Percentiles rank a stretch among this genome's conserved stretches.
Conservation (phyloP, 2,797 vertebrate species). For the Nannoperca obscura region DNA sequence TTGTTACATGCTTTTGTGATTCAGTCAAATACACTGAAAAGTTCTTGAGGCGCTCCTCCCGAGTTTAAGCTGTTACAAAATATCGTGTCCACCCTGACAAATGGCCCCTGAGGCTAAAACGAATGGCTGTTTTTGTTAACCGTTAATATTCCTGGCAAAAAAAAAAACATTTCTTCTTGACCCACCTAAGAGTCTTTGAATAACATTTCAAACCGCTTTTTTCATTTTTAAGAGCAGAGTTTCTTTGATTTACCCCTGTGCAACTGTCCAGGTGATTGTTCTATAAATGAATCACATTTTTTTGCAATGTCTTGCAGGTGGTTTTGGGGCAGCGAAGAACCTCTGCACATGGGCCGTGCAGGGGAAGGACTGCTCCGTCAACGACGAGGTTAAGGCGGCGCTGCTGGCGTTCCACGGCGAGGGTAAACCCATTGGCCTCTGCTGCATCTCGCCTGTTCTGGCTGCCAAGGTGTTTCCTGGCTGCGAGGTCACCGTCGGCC, state of each 20-base stretch:
- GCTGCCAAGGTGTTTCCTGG: conserved; percentile 88
- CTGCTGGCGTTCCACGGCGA: conserved; percentile 85
- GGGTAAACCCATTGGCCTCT: conserved; percentile 88
- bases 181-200: neutral
- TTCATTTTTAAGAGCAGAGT: neutral
- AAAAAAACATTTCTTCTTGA: neutral
- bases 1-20: neutral
- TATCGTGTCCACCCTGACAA: neutral
- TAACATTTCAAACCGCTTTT: no score
- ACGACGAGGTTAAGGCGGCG: conserved; percentile 78
- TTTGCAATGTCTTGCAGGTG: conserved; percentile 71
- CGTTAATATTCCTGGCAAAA: neutral
- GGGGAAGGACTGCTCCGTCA: conserved; percentile 87
- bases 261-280: neutral
- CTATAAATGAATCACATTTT: no score
- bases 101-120: neutral
- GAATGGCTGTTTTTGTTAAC: neutral
- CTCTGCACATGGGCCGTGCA: conserved; percentile 89
- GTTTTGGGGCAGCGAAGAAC: conserved; percentile 89
- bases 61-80: neutral
- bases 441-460: conserved; percentile 88
- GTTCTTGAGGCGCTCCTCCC: neutral
- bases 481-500: conserved; percentile 87
- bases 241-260: neutral
- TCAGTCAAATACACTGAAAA: neutral